phyloP scores from a whole-genome alignment of 1,140 invertebrate genomes.

The Cyphomyrmex costatus region DNA sequence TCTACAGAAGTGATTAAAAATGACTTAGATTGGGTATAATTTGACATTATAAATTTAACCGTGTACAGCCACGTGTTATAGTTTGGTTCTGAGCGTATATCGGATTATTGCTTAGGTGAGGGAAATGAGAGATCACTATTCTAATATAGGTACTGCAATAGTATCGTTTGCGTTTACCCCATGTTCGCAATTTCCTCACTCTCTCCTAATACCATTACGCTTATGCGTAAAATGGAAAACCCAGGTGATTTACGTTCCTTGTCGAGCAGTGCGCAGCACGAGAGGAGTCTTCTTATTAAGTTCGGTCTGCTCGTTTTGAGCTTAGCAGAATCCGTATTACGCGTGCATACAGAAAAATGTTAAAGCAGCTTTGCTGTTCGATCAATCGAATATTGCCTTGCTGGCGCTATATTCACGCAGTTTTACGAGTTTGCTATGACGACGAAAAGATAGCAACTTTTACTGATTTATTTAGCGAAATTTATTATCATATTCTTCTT shows the following conservation, averaged over 20 bases:
- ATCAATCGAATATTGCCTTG: conserved; percentile 47
- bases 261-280: neutral
- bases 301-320: conserved; percentile 36
- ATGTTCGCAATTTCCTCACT: too few relatives aligned
- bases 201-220: neutral
- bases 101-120: too few relatives aligned
- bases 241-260: conserved; percentile 30
- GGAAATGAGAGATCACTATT: too few relatives aligned
- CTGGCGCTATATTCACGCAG: neutral
- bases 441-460: neutral
- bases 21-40: too few relatives aligned
- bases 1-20: too few relatives aligned
- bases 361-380: conserved; percentile 48
- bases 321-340: conserved; percentile 45
- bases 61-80: too few relatives aligned
- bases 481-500: conserved; percentile 25
- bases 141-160: too few relatives aligned
- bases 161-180: too few relatives aligned
- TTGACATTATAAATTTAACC: too few relatives aligned
- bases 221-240: conserved; percentile 32
- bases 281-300: conserved; percentile 43
- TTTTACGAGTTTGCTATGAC: neutral
- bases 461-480: neutral
- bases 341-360: conserved; percentile 19
- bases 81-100: too few relatives aligned